phyloP scores from a whole-genome alignment of 2,797 vertebrate genomes.

The Helicolenus hilgendorfi region DNA sequence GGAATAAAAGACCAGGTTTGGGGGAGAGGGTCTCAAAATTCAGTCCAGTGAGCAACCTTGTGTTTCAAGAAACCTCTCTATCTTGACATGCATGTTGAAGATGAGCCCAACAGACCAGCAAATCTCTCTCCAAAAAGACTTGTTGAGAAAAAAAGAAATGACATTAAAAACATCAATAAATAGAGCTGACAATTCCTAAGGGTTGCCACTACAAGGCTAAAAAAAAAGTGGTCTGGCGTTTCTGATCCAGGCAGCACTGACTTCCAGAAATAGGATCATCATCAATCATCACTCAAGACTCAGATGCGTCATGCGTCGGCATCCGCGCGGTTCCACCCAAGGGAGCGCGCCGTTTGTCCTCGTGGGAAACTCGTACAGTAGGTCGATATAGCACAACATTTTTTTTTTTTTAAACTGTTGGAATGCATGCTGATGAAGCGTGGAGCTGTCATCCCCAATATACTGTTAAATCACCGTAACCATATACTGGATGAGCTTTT shows the following conservation, averaged over 20 bases:
- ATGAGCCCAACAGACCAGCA: background rate
- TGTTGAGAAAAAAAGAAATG: background rate
- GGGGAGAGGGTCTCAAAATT: background rate
- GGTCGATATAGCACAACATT: background rate
- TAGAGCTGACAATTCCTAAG: background rate
- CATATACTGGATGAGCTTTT: background rate
- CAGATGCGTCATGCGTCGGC: constrained; percentile 78
- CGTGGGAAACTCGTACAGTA: constrained; percentile 49
- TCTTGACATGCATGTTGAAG: constrained; percentile 13
- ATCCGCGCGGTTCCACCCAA: constrained; percentile 69
- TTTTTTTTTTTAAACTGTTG: background rate
- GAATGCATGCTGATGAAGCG: background rate
- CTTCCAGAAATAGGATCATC: constrained; percentile 57
- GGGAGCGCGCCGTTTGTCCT: constrained; percentile 51
- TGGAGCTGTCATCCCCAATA: background rate
- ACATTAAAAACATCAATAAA: background rate
- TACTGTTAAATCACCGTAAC: background rate
- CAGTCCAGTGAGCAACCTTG: background rate
- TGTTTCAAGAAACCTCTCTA: background rate
- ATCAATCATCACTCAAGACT: constrained; percentile 41
- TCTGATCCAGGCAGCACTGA: constrained; percentile 14
- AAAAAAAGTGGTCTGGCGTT: constrained; percentile 1
- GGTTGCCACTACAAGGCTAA: background rate
- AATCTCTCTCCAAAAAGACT: background rate
- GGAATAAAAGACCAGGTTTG: background rate